A percentile compares a stretch with the other conserved stretches of the same genome.
phyloP scores from a whole-genome alignment of 2,888 invertebrate species.

The Eumacrocentrus americanus region DNA sequence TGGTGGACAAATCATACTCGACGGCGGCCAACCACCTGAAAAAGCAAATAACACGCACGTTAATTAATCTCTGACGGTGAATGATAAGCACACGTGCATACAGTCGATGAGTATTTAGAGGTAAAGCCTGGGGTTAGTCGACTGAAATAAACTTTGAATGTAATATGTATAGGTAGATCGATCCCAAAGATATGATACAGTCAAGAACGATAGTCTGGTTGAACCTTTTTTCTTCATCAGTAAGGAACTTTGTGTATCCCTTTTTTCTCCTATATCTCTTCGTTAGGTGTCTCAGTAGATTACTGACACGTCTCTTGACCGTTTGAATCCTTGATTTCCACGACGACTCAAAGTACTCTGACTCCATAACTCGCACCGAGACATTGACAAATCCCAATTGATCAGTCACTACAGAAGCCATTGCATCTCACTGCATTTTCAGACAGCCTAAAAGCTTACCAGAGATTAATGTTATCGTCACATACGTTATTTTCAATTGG shows the following conservation, averaged over 20 bases:
- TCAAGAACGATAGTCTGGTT: too few species aligned
- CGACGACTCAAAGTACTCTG: constrained; percentile 52
- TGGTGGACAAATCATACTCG: constrained; percentile 75
- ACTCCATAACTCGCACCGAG: constrained; percentile 42
- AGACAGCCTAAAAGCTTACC: not conserved
- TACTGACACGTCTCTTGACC: constrained; percentile 46
- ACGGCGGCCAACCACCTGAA: constrained; percentile 80
- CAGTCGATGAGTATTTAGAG: too few species aligned
- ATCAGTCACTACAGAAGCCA: not conserved
- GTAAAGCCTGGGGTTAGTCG: too few species aligned
- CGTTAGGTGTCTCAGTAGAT: constrained; percentile 42
- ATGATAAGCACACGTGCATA: too few species aligned
- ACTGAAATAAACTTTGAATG: too few species aligned
- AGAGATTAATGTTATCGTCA: not conserved
- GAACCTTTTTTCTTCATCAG: constrained; percentile 77
- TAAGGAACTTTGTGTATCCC: constrained; percentile 70
- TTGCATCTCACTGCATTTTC: not conserved
- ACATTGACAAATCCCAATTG: constrained; percentile 7
- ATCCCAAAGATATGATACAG: too few species aligned
- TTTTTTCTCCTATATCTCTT: constrained; percentile 61
- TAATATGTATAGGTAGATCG: too few species aligned
- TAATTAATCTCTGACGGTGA: not conserved
- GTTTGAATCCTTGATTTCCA: constrained; percentile 53
- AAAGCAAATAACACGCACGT: constrained; percentile 45
- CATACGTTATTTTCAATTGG: not conserved